These are phyloP conservation scores for Leptinotarsa juncta DNA, from an alignment of 2,888 invertebrate species.

Conservation along the genomic window DNA sequence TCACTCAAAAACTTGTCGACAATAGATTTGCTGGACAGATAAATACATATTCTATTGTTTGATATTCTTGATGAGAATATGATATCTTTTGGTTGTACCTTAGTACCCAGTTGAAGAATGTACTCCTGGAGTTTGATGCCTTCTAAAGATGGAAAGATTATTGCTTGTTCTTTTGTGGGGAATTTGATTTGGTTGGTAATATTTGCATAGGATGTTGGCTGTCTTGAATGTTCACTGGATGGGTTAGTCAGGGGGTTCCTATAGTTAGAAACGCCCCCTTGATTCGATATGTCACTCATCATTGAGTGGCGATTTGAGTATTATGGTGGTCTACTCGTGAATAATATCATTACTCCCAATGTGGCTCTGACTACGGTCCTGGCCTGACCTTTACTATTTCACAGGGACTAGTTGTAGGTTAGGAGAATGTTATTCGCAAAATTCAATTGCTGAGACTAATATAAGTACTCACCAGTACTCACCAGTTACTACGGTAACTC, in stretches of 20 bases:
- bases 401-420: neutral
- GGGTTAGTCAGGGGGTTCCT: neutral
- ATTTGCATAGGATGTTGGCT: conserved; percentile 5
- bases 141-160: conserved; percentile 21
- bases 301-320: neutral
- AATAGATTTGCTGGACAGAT: conserved; percentile 34
- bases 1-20: conserved; percentile 42
- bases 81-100: conserved; percentile 36
- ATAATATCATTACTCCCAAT: conserved; percentile 1
- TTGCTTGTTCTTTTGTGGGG: conserved; percentile 24
- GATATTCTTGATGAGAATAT: conserved; percentile 27
- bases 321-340: neutral
- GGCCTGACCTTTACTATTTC: neutral
- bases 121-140: conserved; percentile 15
- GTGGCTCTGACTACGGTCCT: neutral
- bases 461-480: neutral
- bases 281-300: neutral
- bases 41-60: conserved; percentile 48
- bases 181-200: conserved; percentile 25
- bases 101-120: conserved; percentile 29
- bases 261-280: neutral
- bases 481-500: neutral
- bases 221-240: neutral
- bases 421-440: conserved; percentile 1
- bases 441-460: neutral